These are phyloP conservation scores for Epinephelus fuscoguttatus DNA, from an alignment of 2,113 vertebrate species.

Conservation along the genomic window DNA sequence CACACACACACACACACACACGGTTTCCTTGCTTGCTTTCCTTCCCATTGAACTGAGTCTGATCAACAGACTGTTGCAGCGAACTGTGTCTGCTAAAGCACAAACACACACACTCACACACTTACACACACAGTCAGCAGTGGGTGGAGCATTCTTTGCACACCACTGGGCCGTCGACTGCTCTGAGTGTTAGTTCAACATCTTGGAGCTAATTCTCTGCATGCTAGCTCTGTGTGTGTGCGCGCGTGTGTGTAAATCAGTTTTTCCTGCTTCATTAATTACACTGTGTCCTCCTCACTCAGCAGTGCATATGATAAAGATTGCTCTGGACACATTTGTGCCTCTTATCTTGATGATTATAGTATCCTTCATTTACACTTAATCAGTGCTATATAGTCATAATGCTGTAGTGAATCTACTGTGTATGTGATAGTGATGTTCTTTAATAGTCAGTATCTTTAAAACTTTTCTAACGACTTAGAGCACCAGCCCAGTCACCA, in stretches of 20 bases:
- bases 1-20: conserved; percentile 12
- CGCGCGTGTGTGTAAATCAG: conserved; percentile 1
- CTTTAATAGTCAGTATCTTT: not conserved
- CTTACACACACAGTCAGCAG: not conserved
- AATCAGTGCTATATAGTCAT: not conserved
- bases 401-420: not conserved
- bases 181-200: conserved; percentile 47
- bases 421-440: not conserved
- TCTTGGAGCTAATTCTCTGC: conserved; percentile 45
- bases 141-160: conserved; percentile 11
- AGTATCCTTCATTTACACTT: not conserved
- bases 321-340: conserved; percentile 22
- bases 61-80: conserved; percentile 39
- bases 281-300: conserved; percentile 26
- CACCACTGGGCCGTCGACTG: conserved; percentile 36
- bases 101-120: conserved; percentile 20
- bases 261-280: conserved; percentile 47
- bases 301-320: conserved; percentile 15
- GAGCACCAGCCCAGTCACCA: too few relatives aligned
- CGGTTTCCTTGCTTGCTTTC: conserved; percentile 34
- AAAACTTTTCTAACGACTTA: too few relatives aligned
- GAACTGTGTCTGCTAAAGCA: conserved; percentile 29
- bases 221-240: conserved; percentile 10
- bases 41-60: conserved; percentile 35
- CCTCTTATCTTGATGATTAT: conserved; percentile 2